These are phyloP conservation scores for Geodia barretti DNA, from an alignment of 37 sponge, comb jelly and placozoan species.

Conservation along the genomic window DNA sequence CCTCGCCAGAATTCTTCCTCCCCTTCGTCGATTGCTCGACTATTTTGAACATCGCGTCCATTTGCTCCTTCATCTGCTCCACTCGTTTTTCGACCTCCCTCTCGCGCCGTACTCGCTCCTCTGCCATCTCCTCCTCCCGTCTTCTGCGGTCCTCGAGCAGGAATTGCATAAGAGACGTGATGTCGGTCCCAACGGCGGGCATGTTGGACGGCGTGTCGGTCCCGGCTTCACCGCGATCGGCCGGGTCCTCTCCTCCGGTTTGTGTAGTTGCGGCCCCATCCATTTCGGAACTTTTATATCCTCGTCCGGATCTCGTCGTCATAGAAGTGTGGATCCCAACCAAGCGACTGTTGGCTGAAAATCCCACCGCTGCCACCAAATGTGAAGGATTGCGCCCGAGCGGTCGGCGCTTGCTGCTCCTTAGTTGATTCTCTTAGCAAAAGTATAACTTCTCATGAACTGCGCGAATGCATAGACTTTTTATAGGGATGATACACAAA, in stretches of 20 bases:
- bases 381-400: background rate
- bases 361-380: slow-evolving; percentile 55
- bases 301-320: background rate
- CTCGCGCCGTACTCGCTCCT: background rate
- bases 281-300: background rate
- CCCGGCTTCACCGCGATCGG: background rate
- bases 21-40: background rate
- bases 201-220: background rate
- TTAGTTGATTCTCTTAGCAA: no score
- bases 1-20: background rate
- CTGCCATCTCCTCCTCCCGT: background rate
- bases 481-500: background rate
- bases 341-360: background rate
- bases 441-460: background rate
- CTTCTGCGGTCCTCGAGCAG: background rate
- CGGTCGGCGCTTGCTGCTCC: background rate
- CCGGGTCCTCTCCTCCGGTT: background rate
- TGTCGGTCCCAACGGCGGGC: background rate
- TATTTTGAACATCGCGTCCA: background rate
- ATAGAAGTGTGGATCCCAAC: background rate
- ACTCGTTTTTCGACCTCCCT: background rate
- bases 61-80: background rate
- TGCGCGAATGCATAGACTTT: background rate
- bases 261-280: no score
- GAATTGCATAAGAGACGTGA: background rate